Percentiles rank a stretch among this genome's conserved stretches.
Evolutionary conservation across 2,113 vertebrate genomes (phyloP).

Genomic region (Bos javanicus): DNA sequence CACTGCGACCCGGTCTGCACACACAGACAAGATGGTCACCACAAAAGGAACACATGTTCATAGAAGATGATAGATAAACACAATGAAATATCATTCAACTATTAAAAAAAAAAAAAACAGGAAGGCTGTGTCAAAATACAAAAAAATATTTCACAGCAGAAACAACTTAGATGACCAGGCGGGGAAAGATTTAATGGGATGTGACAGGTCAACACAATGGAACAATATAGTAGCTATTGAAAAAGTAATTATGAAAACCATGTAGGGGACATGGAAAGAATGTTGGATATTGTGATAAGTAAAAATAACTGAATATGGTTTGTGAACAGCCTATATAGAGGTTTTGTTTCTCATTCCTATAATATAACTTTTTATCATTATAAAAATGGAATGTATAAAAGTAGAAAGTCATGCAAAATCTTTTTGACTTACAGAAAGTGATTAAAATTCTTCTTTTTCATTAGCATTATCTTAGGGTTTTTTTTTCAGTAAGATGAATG

Average conservation of each 20-base stretch:
- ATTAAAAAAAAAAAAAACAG: background rate
- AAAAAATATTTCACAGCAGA: constrained; percentile 36
- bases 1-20: background rate
- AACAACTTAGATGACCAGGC: background rate
- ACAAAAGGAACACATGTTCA: background rate
- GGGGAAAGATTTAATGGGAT: background rate
- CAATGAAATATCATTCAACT: background rate
- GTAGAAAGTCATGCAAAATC: background rate
- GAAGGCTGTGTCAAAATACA: constrained; percentile 28
- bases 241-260: background rate
- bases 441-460: background rate
- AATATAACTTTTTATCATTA: background rate
- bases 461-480: background rate
- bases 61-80: background rate
- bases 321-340: background rate
- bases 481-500: background rate
- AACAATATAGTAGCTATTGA: background rate
- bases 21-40: background rate
- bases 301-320: background rate
- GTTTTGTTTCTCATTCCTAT: background rate
- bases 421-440: background rate
- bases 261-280: constrained; percentile 8
- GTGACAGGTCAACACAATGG: background rate
- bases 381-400: background rate
- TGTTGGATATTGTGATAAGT: background rate